A percentile compares a stretch with the other conserved stretches of the same genome.
Conservation (phyloP, 1,140 invertebrate genomes). For the Cyclina sinensis region DNA sequence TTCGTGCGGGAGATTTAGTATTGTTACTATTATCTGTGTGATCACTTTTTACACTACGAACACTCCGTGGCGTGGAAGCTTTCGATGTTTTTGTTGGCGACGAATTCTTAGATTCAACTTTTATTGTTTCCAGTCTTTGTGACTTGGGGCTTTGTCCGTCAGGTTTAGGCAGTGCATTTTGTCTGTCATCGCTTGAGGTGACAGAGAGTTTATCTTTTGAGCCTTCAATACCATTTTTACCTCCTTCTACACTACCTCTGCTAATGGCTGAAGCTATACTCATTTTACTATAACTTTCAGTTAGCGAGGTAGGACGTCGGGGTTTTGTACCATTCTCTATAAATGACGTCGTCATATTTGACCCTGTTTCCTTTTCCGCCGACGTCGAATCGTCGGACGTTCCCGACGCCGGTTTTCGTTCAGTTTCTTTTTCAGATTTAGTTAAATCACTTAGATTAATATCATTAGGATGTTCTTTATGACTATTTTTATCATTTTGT, state of each 20-base stretch:
- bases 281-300: slow-evolving; percentile 78
- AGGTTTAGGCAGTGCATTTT: slow-evolving; percentile 79
- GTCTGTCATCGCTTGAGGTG: slow-evolving; percentile 73
- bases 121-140: slow-evolving; percentile 62
- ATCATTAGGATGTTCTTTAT: slow-evolving; percentile 30
- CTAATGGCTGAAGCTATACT: slow-evolving; percentile 35
- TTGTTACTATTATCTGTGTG: slow-evolving; percentile 74
- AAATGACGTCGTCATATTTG: slow-evolving; percentile 79
- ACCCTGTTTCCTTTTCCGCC: slow-evolving; percentile 66
- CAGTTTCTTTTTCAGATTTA: slow-evolving; percentile 47
- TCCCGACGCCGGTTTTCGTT: slow-evolving; percentile 70
- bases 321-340: slow-evolving; percentile 73
- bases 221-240: slow-evolving; percentile 16
- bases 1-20: slow-evolving; percentile 80
- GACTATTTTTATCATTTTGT: slow-evolving; percentile 26
- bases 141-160: slow-evolving; percentile 83
- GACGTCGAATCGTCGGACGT: slow-evolving; percentile 70
- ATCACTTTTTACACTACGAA: slow-evolving; percentile 70
- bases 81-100: slow-evolving; percentile 67
- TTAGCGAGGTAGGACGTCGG: slow-evolving; percentile 81
- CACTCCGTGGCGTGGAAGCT: slow-evolving; percentile 74
- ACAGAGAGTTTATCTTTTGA: slow-evolving; percentile 58
- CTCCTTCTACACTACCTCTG: slow-evolving; percentile 52
- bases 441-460: slow-evolving; percentile 50
- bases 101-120: slow-evolving; percentile 26